Percentiles rank a stretch among this genome's conserved stretches.
Evolutionary conservation across 2,113 vertebrate genomes (phyloP).

Genomic region (Daboia siamensis): DNA sequence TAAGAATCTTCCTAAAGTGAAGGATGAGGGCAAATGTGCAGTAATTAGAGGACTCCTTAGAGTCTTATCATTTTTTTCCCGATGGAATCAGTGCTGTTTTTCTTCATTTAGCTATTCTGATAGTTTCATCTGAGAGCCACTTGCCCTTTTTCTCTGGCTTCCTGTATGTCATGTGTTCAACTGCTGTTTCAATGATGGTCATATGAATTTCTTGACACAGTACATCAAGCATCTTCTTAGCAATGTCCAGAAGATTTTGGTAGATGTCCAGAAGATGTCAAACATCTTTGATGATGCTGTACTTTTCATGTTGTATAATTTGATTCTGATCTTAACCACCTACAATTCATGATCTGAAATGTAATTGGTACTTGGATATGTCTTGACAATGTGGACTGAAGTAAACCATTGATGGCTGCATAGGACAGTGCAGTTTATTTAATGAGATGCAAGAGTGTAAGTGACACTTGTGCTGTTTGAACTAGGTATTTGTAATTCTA

Average conservation of each 20-base stretch:
- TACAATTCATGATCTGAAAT: background rate
- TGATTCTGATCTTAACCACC: background rate
- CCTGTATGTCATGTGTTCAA: too few relatives aligned
- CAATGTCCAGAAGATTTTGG: too few relatives aligned
- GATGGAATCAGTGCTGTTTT: background rate
- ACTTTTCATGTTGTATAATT: too few relatives aligned
- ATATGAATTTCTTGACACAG: too few relatives aligned
- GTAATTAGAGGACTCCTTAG: background rate
- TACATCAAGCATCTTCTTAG: too few relatives aligned
- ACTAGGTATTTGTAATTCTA: background rate
- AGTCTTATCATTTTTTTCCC: background rate
- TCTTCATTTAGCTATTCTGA: background rate
- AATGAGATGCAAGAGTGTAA: too few relatives aligned
- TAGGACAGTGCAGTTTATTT: background rate
- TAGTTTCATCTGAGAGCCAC: too few relatives aligned
- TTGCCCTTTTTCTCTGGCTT: too few relatives aligned
- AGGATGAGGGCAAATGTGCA: background rate
- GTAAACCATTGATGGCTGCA: background rate
- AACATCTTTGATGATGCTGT: too few relatives aligned
- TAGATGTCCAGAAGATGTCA: too few relatives aligned
- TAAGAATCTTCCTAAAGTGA: background rate
- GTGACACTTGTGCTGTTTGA: too few relatives aligned
- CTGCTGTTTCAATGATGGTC: too few relatives aligned
- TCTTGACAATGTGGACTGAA: background rate
- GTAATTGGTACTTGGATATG: background rate